Evolutionary conservation across 2,888 invertebrate genomes (phyloP).

Genomic region (Xylocampa areola): DNA sequence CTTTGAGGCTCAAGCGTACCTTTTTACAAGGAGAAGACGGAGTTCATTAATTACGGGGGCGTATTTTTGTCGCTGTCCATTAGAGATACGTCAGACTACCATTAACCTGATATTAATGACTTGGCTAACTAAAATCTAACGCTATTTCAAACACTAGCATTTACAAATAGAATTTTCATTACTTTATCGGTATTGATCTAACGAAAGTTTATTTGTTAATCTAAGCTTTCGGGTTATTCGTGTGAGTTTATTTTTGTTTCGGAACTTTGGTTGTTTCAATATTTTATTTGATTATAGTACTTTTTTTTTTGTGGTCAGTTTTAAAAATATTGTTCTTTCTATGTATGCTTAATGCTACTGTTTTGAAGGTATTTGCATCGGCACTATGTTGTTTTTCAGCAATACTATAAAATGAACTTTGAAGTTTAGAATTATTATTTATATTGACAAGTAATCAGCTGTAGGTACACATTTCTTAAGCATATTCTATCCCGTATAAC

Average conservation of each 20-base stretch:
- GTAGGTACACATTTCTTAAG: too few relatives aligned
- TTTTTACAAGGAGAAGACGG: slow-evolving; percentile 67
- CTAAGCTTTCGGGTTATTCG: slow-evolving; percentile 11
- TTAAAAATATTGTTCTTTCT: too few relatives aligned
- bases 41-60: slow-evolving; percentile 80
- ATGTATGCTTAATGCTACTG: too few relatives aligned
- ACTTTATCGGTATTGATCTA: slow-evolving; percentile 30
- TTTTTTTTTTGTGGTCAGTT: background rate
- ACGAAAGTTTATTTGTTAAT: slow-evolving; percentile 34
- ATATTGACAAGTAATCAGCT: too few relatives aligned
- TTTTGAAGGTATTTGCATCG: too few relatives aligned
- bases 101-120: slow-evolving; percentile 82
- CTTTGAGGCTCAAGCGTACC: slow-evolving; percentile 28
- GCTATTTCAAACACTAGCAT: slow-evolving; percentile 60
- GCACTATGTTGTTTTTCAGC: too few relatives aligned
- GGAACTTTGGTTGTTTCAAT: slow-evolving; percentile 30
- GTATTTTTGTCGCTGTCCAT: slow-evolving; percentile 85
- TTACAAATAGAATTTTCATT: slow-evolving; percentile 24
- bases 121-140: slow-evolving; percentile 60
- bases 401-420: too few relatives aligned
- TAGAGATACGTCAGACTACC: slow-evolving; percentile 80
- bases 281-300: slow-evolving; percentile 5
- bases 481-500: too few relatives aligned
- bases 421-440: too few relatives aligned
- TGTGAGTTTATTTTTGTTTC: slow-evolving; percentile 10